Conservation (phyloP, 1,140 invertebrate genomes). For the Drosophila pseudoananassae region DNA sequence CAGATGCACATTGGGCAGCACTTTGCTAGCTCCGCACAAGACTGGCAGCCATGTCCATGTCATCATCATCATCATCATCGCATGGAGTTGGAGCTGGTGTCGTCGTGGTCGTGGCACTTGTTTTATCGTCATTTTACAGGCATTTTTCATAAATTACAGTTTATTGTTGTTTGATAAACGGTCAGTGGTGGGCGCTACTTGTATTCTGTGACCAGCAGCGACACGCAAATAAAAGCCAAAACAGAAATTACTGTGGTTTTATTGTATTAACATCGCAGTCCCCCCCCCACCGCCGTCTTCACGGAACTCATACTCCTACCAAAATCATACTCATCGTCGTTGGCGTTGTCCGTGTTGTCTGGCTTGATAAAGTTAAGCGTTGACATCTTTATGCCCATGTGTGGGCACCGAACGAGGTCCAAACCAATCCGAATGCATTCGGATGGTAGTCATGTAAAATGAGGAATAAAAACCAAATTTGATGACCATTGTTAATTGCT, state of each 20-base stretch:
- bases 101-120: conserved; percentile 66
- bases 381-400: conserved; percentile 79
- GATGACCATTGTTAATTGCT: conserved; percentile 29
- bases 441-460: conserved; percentile 18
- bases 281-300: conserved; percentile 6
- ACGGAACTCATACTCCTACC: background rate
- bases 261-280: conserved; percentile 70
- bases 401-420: conserved; percentile 68
- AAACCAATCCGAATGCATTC: conserved; percentile 45
- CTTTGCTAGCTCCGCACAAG: conserved; percentile 50
- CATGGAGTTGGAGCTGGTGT: conserved; percentile 19
- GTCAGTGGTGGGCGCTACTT: conserved; percentile 77
- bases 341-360: conserved; percentile 40
- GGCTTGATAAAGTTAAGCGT: conserved; percentile 78
- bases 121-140: conserved; percentile 82
- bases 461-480: conserved; percentile 55
- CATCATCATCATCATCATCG: conserved; percentile 69
- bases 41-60: conserved; percentile 76
- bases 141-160: conserved; percentile 83
- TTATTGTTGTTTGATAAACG: conserved; percentile 82
- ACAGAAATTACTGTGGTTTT: conserved; percentile 76
- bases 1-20: conserved; percentile 32
- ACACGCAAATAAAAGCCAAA: conserved; percentile 74
- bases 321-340: conserved; percentile 35
- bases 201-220: conserved; percentile 69